These are phyloP conservation scores for Atherinosoma microstoma DNA, from an alignment of 2,797 vertebrate genomes.

Conservation along the genomic window DNA sequence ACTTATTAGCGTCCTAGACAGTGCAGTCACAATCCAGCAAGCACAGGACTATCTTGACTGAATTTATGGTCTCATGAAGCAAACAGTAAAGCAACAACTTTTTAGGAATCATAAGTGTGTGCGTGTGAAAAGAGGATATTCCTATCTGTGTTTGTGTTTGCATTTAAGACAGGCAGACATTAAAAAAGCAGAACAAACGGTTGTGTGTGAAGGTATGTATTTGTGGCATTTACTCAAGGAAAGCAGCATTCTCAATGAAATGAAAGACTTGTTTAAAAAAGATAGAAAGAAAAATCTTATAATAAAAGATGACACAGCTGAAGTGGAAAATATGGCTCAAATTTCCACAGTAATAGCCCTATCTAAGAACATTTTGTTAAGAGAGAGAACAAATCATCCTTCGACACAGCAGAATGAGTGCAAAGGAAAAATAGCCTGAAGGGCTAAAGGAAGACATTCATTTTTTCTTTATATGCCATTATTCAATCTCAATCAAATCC, in stretches of 20 bases:
- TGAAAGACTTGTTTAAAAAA: conserved; percentile 7
- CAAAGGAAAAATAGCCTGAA: conserved; percentile 4
- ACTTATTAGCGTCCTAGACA: background rate
- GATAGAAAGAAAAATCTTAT: background rate
- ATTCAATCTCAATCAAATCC: conserved; percentile 5
- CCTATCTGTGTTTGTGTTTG: background rate
- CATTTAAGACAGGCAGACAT: background rate
- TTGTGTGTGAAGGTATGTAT: background rate
- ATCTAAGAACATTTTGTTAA: background rate
- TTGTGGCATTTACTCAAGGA: conserved; percentile 32
- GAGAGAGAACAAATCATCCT: conserved; percentile 5
- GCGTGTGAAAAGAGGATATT: background rate
- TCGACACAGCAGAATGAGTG: background rate
- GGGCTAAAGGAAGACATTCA: background rate
- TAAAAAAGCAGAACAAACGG: background rate
- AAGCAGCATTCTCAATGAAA: conserved; percentile 17
- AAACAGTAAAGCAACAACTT: background rate
- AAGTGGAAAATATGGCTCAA: conserved; percentile 17
- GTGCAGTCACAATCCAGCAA: conserved; percentile 1
- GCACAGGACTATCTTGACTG: background rate
- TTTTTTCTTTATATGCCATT: conserved; percentile 19
- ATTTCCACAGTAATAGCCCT: background rate
- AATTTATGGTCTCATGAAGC: background rate
- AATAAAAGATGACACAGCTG: background rate
- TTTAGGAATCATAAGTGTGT: background rate